Conservation (phyloP, 2,797 vertebrate genomes). For the Gobionotothen gibberifrons region DNA sequence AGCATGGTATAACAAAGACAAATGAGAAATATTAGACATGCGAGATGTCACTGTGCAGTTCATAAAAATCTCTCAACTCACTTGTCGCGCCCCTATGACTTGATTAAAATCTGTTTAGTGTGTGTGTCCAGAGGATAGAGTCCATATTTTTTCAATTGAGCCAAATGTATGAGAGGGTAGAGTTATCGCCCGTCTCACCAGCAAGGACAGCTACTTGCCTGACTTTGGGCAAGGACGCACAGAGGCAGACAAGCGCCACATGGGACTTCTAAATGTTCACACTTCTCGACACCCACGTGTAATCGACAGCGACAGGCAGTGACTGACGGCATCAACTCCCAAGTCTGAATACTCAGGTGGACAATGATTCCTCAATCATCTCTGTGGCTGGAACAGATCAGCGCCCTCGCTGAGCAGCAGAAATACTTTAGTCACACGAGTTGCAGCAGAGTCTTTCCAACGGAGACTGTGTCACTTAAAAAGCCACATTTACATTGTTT, state of each 20-base stretch:
- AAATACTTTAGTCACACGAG: conserved; percentile 71
- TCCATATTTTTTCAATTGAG: neutral
- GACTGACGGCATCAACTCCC: conserved; percentile 72
- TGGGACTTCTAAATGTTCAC: conserved; percentile 78
- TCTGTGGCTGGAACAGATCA: conserved; percentile 75
- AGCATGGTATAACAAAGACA: conserved; percentile 52
- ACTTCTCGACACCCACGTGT: conserved; percentile 64
- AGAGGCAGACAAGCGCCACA: conserved; percentile 50
- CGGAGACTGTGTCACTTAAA: conserved; percentile 56
- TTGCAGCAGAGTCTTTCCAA: conserved; percentile 33
- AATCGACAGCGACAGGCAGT: conserved; percentile 78
- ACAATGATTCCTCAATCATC: conserved; percentile 79
- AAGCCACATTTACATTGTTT: conserved; percentile 56
- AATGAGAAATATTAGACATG: conserved; percentile 46
- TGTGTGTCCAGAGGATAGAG: neutral
- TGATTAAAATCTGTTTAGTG: conserved; percentile 58
- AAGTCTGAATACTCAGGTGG: conserved; percentile 73
- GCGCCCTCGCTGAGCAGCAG: conserved; percentile 39
- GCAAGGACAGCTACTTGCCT: conserved; percentile 42
- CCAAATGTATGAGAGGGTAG: conserved; percentile 13
- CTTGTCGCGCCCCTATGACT: conserved; percentile 37
- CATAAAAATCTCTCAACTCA: conserved; percentile 31
- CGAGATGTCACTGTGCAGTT: conserved; percentile 34
- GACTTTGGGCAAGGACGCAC: conserved; percentile 79
- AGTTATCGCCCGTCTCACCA: conserved; percentile 52